These are phyloP conservation scores for Agonopterix alstromeriana DNA, from an alignment of 2,888 invertebrate genomes.

Conservation along the genomic window DNA sequence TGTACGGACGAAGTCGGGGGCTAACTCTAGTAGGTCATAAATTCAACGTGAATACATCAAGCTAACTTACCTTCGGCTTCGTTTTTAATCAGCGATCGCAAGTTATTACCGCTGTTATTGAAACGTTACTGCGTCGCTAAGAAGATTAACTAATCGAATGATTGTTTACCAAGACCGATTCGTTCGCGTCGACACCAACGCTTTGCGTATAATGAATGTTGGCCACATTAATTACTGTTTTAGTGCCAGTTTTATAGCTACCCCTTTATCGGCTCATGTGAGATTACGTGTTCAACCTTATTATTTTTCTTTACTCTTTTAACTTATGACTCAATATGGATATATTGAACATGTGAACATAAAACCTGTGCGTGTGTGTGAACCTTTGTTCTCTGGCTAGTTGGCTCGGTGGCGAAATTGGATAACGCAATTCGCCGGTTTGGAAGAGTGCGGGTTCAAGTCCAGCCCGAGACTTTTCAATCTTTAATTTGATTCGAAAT, in stretches of 20 bases:
- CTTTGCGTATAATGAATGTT: constrained; percentile 59
- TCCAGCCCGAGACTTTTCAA: too few species aligned
- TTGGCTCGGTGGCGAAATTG: too few species aligned
- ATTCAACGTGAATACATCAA: background rate
- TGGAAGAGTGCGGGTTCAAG: too few species aligned
- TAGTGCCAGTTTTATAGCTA: constrained; percentile 59
- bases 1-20: too few species aligned
- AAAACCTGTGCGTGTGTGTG: too few species aligned
- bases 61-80: background rate
- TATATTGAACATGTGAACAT: too few species aligned
- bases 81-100: constrained; percentile 41
- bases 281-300: constrained; percentile 61
- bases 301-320: constrained; percentile 42
- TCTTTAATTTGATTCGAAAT: too few species aligned
- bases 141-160: constrained; percentile 60
- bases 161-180: constrained; percentile 50
- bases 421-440: too few species aligned
- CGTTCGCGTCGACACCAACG: constrained; percentile 42
- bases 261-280: constrained; percentile 55
- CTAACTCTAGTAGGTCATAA: too few species aligned
- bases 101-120: constrained; percentile 29
- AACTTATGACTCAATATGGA: constrained; percentile 48
- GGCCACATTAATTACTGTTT: constrained; percentile 67
- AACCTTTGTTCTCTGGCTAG: too few species aligned
- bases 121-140: constrained; percentile 38